Conservation (phyloP, 2,888 invertebrate species). For the Plutella xylostella region DNA sequence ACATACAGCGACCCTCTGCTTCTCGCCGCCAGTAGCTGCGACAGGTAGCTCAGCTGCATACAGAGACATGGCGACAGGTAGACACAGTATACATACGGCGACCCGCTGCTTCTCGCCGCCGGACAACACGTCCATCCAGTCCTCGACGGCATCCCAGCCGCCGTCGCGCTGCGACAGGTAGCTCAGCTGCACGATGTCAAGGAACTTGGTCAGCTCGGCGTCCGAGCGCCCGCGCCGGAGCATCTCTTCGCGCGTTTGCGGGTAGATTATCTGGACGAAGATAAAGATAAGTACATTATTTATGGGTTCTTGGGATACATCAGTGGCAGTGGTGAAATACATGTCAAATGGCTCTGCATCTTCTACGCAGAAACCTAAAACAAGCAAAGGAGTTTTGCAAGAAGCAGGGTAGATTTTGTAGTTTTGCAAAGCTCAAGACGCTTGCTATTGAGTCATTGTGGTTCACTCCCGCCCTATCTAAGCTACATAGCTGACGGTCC, state of each 20-base stretch:
- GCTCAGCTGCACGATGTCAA: slow-evolving; percentile 86
- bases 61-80: not conserved
- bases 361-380: no score
- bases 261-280: slow-evolving; percentile 82
- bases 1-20: slow-evolving; percentile 92
- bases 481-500: no score
- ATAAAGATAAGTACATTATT: no score
- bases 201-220: slow-evolving; percentile 77
- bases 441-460: no score
- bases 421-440: no score
- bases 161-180: slow-evolving; percentile 88
- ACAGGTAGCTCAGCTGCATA: not conserved
- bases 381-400: no score
- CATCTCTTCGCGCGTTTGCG: slow-evolving; percentile 92
- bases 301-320: no score
- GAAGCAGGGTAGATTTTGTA: no score
- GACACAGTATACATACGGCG: slow-evolving; percentile 73
- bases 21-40: slow-evolving; percentile 99
- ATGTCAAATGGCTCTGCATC: no score
- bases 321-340: no score
- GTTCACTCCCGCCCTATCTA: no score
- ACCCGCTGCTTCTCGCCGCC: slow-evolving; percentile 99
- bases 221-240: slow-evolving; percentile 81
- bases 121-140: slow-evolving; percentile 98
- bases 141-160: slow-evolving; percentile 92